phyloP scores from a whole-genome alignment of 2,797 vertebrate species.

The Bovichtus diacanthus region DNA sequence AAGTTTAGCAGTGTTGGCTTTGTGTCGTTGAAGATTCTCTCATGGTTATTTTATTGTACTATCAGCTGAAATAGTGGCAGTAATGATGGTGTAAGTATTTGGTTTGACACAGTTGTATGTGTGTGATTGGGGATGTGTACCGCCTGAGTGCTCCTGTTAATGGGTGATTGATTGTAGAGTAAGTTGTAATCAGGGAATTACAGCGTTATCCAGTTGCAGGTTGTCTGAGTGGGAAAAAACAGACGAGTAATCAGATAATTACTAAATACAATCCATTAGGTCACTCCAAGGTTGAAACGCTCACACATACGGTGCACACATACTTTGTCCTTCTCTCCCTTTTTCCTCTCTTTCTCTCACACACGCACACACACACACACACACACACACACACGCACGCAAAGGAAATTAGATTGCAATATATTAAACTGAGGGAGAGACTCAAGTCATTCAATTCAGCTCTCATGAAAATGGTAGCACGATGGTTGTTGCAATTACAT shows the following conservation, averaged over 20 bases:
- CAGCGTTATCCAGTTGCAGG: conserved; percentile 70
- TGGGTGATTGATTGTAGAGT: conserved; percentile 70
- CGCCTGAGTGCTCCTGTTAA: conserved; percentile 48
- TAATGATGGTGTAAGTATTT: not conserved
- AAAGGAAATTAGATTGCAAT: not conserved
- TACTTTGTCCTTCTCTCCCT: not conserved
- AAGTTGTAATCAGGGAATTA: conserved; percentile 74
- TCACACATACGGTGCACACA: conserved; percentile 30
- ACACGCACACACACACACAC: not conserved
- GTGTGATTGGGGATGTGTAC: conserved; percentile 11
- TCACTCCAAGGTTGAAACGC: conserved; percentile 64
- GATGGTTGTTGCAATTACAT: not conserved
- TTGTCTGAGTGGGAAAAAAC: conserved; percentile 58
- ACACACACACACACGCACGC: not conserved
- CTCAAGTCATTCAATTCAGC: conserved; percentile 14
- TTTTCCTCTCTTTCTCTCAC: not conserved
- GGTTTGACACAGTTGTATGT: not conserved
- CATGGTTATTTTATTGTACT: conserved; percentile 1
- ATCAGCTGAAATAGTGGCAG: not conserved
- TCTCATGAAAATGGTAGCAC: not conserved
- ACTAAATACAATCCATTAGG: conserved; percentile 70
- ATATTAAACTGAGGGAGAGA: not conserved
- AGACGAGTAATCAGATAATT: conserved; percentile 79
- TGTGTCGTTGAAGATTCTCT: not conserved
- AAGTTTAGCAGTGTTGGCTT: conserved; percentile 1